phyloP scores from a whole-genome alignment of 2,888 invertebrate species.

The Coelinius sp. region DNA sequence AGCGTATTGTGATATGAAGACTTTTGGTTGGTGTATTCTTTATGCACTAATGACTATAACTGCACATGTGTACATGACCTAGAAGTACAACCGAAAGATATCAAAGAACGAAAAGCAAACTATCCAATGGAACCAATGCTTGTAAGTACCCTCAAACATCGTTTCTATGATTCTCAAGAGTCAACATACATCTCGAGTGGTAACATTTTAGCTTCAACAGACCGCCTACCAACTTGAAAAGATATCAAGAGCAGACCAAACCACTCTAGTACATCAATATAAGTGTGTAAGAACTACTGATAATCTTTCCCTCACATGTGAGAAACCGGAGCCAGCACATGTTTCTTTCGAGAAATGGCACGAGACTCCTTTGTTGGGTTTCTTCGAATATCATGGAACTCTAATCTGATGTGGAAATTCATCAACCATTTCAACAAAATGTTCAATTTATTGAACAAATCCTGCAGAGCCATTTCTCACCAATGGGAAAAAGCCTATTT shows the following conservation, averaged over 20 bases:
- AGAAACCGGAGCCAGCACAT: not conserved
- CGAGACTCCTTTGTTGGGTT: constrained; percentile 2
- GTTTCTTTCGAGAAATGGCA: not conserved
- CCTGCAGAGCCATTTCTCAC: not conserved
- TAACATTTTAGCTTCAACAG: constrained; percentile 51
- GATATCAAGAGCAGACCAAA: constrained; percentile 45
- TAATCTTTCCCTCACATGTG: constrained; percentile 10
- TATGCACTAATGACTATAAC: not conserved
- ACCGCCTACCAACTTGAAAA: constrained; percentile 50
- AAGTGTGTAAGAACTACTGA: not conserved
- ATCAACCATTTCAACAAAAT: not conserved
- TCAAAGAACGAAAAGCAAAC: not conserved
- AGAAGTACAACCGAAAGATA: not conserved
- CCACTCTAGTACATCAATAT: constrained; percentile 40
- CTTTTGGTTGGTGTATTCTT: not conserved
- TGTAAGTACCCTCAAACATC: constrained; percentile 1
- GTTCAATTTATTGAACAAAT: not conserved
- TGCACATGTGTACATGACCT: not conserved
- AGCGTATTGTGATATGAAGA: not conserved
- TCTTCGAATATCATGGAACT: not conserved
- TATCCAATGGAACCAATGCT: not conserved
- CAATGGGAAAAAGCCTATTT: constrained; percentile 11
- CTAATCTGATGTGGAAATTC: not conserved
- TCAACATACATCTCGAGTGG: constrained; percentile 30
- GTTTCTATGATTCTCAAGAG: constrained; percentile 24